Conservation (phyloP, 2,797 vertebrate species). For the Tapirus indicus region DNA sequence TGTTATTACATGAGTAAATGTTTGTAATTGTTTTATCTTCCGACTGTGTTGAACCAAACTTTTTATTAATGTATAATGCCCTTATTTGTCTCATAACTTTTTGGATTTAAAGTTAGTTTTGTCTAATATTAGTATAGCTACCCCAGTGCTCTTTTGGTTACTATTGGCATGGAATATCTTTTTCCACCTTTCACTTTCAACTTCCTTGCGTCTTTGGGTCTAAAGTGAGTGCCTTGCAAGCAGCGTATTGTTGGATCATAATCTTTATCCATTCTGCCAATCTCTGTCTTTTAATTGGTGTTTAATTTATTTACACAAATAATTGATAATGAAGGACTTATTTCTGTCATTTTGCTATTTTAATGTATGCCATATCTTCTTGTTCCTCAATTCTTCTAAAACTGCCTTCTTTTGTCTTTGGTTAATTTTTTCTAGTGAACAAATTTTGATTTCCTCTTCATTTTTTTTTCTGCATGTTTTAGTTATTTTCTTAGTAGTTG, state of each 20-base stretch:
- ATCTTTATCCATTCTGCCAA: not conserved
- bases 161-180: not conserved
- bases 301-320: not conserved
- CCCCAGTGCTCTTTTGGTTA: not conserved
- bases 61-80: not conserved
- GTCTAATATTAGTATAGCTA: not conserved
- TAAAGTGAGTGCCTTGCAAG: not conserved
- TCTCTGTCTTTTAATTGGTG: not conserved
- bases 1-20: not conserved
- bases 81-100: not conserved
- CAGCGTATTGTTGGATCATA: not conserved
- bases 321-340: not conserved
- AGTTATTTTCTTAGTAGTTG: constrained; percentile 30
- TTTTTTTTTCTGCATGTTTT: not conserved
- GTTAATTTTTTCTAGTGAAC: not conserved
- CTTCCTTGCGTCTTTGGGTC: not conserved
- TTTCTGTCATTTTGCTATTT: not conserved
- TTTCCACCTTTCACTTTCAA: not conserved
- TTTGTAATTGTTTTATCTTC: not conserved
- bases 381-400: not conserved
- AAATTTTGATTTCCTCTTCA: not conserved
- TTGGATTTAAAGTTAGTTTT: not conserved
- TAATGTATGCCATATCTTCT: not conserved
- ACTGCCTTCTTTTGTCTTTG: not conserved
- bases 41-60: not conserved